A percentile compares a stretch with the other conserved stretches of the same genome.
These are phyloP conservation scores for Eulemur rufifrons DNA, from an alignment of 2,113 vertebrate genomes.

Conservation along the genomic window DNA sequence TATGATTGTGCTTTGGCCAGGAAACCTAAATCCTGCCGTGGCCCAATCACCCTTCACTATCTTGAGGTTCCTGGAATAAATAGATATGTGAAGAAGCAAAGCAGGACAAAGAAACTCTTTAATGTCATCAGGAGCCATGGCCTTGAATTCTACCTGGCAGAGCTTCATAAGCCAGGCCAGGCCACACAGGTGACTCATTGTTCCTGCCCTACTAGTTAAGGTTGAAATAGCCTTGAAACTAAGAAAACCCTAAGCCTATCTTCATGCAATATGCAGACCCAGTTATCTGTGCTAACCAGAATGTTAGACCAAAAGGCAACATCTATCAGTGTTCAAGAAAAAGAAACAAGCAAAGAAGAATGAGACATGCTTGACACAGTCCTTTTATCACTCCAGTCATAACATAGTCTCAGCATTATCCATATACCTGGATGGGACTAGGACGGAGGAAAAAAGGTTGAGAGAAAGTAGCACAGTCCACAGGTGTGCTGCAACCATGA, in stretches of 20 bases:
- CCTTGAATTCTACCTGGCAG: not conserved
- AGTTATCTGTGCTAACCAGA: not conserved
- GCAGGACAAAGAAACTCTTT: not conserved
- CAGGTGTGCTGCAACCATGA: not conserved
- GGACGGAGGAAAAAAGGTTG: not conserved
- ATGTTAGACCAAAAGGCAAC: not conserved
- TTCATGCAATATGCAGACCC: not conserved
- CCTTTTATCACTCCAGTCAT: not conserved
- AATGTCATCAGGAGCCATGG: not conserved
- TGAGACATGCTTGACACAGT: not conserved
- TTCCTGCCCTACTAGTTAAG: not conserved
- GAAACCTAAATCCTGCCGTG: not conserved
- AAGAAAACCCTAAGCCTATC: not conserved
- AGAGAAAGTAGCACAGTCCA: not conserved
- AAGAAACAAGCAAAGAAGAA: not conserved
- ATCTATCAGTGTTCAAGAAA: not conserved
- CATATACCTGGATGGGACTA: not conserved
- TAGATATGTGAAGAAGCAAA: not conserved
- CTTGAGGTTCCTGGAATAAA: not conserved
- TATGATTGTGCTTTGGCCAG: not conserved
- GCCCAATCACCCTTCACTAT: not conserved
- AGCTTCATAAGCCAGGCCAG: not conserved
- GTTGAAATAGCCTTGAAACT: not conserved
- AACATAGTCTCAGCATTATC: not conserved
- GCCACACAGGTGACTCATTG: not conserved